Percentiles rank a stretch among this genome's conserved stretches.
These are phyloP conservation scores for Digitonthophagus gazella DNA, from an alignment of 2,888 invertebrate genomes.

Conservation along the genomic window DNA sequence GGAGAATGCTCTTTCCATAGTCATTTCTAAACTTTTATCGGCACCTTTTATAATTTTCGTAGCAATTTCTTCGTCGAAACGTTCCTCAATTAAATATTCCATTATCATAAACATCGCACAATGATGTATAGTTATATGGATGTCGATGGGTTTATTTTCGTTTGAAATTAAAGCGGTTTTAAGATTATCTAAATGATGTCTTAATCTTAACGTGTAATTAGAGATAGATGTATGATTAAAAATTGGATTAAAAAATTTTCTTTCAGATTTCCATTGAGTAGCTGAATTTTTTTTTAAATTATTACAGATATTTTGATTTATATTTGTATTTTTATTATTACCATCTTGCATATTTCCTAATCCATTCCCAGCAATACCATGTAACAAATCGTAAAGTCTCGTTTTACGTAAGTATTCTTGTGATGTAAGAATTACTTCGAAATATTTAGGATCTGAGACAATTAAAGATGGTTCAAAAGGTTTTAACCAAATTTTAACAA, in stretches of 20 bases:
- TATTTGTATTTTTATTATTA: too few relatives aligned
- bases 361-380: not conserved
- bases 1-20: not conserved
- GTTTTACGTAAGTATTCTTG: not conserved
- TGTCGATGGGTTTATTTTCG: not conserved
- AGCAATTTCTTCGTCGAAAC: not conserved
- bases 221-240: conserved; percentile 2
- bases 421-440: not conserved
- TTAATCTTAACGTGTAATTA: not conserved
- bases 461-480: not conserved
- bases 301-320: too few relatives aligned
- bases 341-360: not conserved
- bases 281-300: too few relatives aligned
- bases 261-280: conserved; percentile 5
- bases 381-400: not conserved
- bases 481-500: conserved; percentile 10
- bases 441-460: conserved; percentile 7
- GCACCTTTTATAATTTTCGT: not conserved
- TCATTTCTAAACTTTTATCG: not conserved
- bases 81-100: not conserved
- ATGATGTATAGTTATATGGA: not conserved
- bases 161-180: not conserved
- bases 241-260: not conserved
- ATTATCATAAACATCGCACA: not conserved
- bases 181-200: not conserved